Base-by-base conservation (phyloP, 2,888 invertebrate genomes). In the Dasysyrphus tricinctus region DNA sequence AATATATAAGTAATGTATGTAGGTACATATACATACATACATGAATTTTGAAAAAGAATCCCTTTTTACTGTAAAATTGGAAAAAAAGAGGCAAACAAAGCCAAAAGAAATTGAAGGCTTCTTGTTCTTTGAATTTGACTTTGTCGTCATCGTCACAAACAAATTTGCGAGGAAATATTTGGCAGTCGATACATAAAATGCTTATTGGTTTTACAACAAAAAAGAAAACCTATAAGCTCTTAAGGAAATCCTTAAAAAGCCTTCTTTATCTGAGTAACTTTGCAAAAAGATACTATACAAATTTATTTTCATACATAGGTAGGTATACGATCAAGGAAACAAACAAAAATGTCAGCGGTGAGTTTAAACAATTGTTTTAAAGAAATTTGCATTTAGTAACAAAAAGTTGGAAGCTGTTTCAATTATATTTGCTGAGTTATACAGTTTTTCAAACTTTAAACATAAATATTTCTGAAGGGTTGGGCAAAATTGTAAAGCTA, bases 91-190 rank as follows among this genome's bases (percentile, higher is more conserved):
- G 5, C 5, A 6, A 11, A 34, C 2, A 42, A 59, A 37, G 37
- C 12, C 37, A 44, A 37, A 44, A 44, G n/a, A 29, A 32, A 44
- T 44, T 63, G 9, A n/a, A 19, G 47, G 16, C 19, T 67, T 67
- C 14, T 67, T 67, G 14, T 67, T 67, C 8, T 67, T 67, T 49
- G 34, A 34, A 49, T 49, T 67, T 67, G 16, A 49, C 47, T 65
- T 65, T 65, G 19, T 34, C 16, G 29, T 24, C 5, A 24, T 24
- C 24, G 24, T 24, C 24, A 42, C 19, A 65, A 16, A 65, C 19
- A 47, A 65, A 67, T 49, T 16, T 49, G 32, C 8, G 19, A 34
- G 5, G 19, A 49, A 12, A 49, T 67, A 67, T 67, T n/a, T 67
- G 37, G 37, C 14, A 67, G 19, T 37, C 37, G 14, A 37, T 16